Conservation (phyloP, 2,113 vertebrate species). For the Guaruba guarouba region DNA sequence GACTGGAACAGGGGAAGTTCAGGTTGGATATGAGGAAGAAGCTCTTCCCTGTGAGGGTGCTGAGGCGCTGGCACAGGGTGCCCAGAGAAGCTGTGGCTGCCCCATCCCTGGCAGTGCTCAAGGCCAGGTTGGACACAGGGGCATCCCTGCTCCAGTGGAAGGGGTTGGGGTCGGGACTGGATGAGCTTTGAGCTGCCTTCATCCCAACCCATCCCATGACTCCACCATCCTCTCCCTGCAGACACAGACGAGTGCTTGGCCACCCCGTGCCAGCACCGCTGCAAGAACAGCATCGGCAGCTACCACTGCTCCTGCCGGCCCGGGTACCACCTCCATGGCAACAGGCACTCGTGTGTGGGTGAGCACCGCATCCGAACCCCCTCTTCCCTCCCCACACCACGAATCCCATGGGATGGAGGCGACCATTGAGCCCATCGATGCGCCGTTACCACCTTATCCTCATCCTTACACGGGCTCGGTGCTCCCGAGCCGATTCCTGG, state of each 20-base stretch:
- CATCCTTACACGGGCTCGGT: accelerated
- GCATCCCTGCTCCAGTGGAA: background rate
- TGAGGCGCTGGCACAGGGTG: too few species aligned
- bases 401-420: accelerated
- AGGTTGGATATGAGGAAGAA: too few species aligned
- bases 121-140: too few species aligned
- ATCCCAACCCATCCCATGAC: background rate
- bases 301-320: constrained; percentile 78
- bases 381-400: accelerated
- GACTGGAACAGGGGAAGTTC: too few species aligned
- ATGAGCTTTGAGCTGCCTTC: background rate
- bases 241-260: constrained; percentile 78
- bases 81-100: too few species aligned
- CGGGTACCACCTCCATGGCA: constrained; percentile 77
- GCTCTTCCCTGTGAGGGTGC: too few species aligned
- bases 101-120: too few species aligned
- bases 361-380: background rate
- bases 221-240: background rate
- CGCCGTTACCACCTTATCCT: accelerated
- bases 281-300: constrained; percentile 78
- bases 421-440: accelerated
- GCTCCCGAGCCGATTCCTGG: background rate
- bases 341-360: constrained; percentile 79
- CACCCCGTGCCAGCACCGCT: constrained; percentile 78
- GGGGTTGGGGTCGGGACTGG: too few species aligned